Evolutionary conservation across 2,113 vertebrate species (phyloP).

Genomic region (Malaclemys terrapin): DNA sequence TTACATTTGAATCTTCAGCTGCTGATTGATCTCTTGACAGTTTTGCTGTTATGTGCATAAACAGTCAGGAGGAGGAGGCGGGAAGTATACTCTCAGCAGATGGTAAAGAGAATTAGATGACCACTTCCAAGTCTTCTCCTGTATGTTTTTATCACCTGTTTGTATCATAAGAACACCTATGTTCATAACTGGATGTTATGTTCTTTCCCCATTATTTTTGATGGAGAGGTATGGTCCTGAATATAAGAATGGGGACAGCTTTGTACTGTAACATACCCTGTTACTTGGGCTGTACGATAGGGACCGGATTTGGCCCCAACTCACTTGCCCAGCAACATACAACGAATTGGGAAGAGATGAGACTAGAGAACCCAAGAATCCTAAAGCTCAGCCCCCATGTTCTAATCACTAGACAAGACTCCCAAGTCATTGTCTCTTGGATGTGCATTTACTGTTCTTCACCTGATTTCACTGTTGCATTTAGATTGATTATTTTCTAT

Average conservation of each 20-base stretch:
- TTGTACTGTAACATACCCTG: not conserved
- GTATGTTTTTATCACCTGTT: not conserved
- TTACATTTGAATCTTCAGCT: not conserved
- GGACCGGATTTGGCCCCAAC: not conserved
- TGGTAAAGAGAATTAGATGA: not conserved
- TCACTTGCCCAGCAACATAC: too few species aligned
- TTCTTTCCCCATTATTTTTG: fast-evolving
- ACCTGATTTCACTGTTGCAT: not conserved
- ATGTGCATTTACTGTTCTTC: not conserved
- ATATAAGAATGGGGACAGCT: fast-evolving
- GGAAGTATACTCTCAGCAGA: not conserved
- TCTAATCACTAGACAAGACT: not conserved
- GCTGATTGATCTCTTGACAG: not conserved
- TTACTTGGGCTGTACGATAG: fast-evolving
- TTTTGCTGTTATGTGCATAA: not conserved
- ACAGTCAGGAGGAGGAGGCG: not conserved
- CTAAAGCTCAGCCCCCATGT: not conserved
- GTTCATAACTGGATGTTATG: not conserved
- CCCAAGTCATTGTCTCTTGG: not conserved
- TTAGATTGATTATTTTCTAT: not conserved
- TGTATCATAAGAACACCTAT: not conserved
- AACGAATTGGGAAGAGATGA: not conserved
- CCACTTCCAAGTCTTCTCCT: not conserved
- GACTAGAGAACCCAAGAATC: not conserved
- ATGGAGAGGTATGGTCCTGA: fast-evolving